These are phyloP conservation scores for Nesoenas mayeri DNA, from an alignment of 2,113 vertebrate genomes.

Conservation along the genomic window DNA sequence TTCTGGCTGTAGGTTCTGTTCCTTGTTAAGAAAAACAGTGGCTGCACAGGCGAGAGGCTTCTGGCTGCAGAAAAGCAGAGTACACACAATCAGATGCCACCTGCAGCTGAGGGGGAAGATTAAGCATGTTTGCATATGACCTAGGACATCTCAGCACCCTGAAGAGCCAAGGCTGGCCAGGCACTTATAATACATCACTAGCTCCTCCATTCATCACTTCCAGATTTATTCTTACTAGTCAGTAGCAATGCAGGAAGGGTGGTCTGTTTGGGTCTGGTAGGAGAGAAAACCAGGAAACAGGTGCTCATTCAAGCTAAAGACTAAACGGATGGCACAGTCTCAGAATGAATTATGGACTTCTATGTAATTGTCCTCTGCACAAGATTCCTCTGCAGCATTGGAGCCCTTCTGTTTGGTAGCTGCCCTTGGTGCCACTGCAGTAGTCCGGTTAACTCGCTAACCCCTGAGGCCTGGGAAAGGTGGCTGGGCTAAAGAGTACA, in stretches of 20 bases:
- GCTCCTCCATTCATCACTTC: not conserved
- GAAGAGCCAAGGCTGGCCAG: not conserved
- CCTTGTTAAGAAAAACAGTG: not conserved
- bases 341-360: not conserved
- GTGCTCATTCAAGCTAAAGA: not conserved
- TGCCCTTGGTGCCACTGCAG: not conserved
- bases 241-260: not conserved
- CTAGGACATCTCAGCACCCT: not conserved
- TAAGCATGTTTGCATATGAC: not conserved
- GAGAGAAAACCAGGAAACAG: not conserved
- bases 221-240: not conserved
- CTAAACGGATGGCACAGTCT: rapidly evolving
- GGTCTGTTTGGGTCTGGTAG: not conserved
- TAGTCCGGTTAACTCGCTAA: not conserved
- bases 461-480: not conserved
- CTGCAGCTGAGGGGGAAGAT: not conserved
- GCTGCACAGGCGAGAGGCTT: not conserved
- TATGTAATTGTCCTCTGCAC: not conserved
- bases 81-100: not conserved
- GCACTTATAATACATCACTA: not conserved
- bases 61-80: not conserved
- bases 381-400: not conserved
- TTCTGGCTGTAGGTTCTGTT: not conserved
- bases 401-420: not conserved
- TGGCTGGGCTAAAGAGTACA: not conserved